Evolutionary conservation across 2,113 vertebrate species (phyloP).

Genomic region (Brienomyrus longianalis): DNA sequence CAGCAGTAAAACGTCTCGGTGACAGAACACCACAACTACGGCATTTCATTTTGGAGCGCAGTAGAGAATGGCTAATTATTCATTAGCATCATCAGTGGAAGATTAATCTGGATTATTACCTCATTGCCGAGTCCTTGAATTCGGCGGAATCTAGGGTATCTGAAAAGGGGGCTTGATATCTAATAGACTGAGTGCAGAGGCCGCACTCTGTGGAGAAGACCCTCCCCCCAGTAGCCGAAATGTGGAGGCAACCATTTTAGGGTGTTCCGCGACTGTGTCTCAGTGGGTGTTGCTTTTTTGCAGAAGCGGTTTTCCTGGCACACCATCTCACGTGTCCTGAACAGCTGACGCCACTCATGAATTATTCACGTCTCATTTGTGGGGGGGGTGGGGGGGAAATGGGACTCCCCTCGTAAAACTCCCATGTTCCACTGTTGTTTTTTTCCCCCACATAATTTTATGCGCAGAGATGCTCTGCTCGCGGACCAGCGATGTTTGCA

Average conservation of each 20-base stretch:
- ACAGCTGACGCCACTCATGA: neutral
- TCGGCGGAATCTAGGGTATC: conserved; percentile 32
- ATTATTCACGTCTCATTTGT: conserved; percentile 3
- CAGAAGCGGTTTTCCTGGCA: neutral
- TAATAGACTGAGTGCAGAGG: neutral
- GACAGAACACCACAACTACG: conserved; percentile 32
- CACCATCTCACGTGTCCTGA: neutral
- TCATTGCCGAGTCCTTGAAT: conserved; percentile 22
- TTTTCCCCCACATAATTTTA: neutral
- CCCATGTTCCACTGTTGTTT: neutral
- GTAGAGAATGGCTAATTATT: conserved; percentile 42
- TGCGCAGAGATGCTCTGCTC: neutral
- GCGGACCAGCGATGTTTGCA: neutral
- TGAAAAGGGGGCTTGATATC: neutral
- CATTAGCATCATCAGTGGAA: conserved; percentile 30
- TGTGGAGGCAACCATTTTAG: neutral
- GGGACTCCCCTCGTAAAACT: neutral
- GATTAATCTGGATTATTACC: conserved; percentile 44
- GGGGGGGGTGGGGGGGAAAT: neutral
- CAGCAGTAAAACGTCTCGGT: conserved; percentile 18
- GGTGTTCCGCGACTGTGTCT: neutral
- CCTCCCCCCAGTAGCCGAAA: neutral
- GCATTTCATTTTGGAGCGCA: conserved; percentile 23
- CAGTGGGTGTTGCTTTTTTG: neutral
- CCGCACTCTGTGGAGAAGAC: neutral